Evolutionary conservation across 2,888 invertebrate species (phyloP).

Genomic region (Nephrotoma appendiculata): DNA sequence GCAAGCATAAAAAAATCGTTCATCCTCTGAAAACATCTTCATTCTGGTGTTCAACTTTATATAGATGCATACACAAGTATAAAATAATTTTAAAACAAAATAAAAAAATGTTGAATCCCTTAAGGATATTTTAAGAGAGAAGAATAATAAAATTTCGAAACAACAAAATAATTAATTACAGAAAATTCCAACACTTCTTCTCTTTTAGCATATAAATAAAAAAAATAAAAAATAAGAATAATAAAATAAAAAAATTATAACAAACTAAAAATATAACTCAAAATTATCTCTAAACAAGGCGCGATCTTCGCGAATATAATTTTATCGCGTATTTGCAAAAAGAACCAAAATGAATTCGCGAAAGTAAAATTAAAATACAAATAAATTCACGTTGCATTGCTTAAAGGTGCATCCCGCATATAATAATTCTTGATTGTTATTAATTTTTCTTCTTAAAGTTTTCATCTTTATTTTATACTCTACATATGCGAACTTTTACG

Average conservation of each 20-base stretch:
- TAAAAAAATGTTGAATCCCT: not conserved
- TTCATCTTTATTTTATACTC: not conserved
- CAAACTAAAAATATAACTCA: not conserved
- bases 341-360: not conserved
- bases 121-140: not conserved
- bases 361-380: not conserved
- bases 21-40: not conserved
- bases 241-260: not conserved
- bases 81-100: not conserved
- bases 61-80: not conserved
- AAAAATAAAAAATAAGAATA: not conserved
- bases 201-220: not conserved
- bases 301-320: not conserved
- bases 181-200: conserved; percentile 2
- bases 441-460: not conserved
- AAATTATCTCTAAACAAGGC: conserved; percentile 1
- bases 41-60: not conserved
- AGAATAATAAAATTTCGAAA: not conserved
- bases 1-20: not conserved
- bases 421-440: conserved; percentile 3
- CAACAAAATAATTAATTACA: conserved; percentile 4
- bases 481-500: not conserved
- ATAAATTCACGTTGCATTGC: not conserved
- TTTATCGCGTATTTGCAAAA: not conserved
- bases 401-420: conserved; percentile 1